Percentiles rank a stretch among this genome's conserved stretches.
phyloP scores from a whole-genome alignment of 2,113 vertebrate genomes.

The rat (Rattus norvegicus) region GRCr8 NC_086039.1:67634001-67634500 shows the following conservation, averaged over 20 bases:
- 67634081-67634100: background rate
- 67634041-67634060: background rate
- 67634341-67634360: background rate
- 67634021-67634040: background rate
- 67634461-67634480: background rate
- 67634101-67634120: background rate
- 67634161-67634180: background rate
- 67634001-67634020: background rate
- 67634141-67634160: background rate
- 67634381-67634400: background rate
- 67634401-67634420: background rate
- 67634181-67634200: background rate
- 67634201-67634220: background rate
- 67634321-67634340: background rate
- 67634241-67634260: background rate
- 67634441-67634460: background rate
- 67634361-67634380: background rate
- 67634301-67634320: background rate
- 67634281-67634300: background rate
- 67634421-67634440: background rate
- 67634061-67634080: background rate
- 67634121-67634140: background rate
- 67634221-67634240: background rate
- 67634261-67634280: background rate
- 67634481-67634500: background rate